These are phyloP conservation scores for Gobionotothen gibberifrons DNA, from an alignment of 2,797 vertebrate species.

Conservation along the genomic window DNA sequence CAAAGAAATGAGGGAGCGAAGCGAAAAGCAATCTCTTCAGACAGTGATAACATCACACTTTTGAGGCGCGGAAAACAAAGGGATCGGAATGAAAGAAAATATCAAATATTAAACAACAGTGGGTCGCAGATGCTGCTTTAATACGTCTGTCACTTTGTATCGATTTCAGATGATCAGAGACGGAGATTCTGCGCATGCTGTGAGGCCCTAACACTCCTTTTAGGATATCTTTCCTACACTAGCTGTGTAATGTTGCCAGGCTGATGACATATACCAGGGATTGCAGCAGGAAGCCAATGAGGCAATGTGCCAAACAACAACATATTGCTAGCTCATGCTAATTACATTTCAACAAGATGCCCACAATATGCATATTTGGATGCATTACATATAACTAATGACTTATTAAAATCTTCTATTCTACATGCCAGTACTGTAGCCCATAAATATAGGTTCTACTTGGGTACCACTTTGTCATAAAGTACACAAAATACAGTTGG, in stretches of 20 bases:
- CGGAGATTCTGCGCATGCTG: slow-evolving; percentile 8
- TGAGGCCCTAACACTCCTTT: background rate
- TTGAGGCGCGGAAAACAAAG: slow-evolving; percentile 58
- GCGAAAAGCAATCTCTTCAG: slow-evolving; percentile 74
- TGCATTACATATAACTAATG: background rate
- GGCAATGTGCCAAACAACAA: slow-evolving; percentile 4
- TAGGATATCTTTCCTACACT: background rate
- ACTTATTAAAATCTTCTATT: background rate
- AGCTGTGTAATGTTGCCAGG: slow-evolving; percentile 6
- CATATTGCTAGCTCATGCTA: background rate
- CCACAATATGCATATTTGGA: background rate
- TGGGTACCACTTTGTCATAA: background rate
- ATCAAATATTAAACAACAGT: slow-evolving; percentile 52
- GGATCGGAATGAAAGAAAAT: slow-evolving; percentile 50
- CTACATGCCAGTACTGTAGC: background rate
- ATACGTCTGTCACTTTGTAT: slow-evolving; percentile 53
- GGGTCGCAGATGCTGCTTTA: slow-evolving; percentile 37
- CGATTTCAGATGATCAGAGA: slow-evolving; percentile 40
- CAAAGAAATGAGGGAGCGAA: slow-evolving; percentile 64
- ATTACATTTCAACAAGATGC: background rate
- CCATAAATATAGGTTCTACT: background rate
- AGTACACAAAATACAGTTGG: background rate
- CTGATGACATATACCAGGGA: background rate
- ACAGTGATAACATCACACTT: slow-evolving; percentile 69
- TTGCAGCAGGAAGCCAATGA: slow-evolving; percentile 17